Percentiles rank a stretch among this genome's conserved stretches.
Evolutionary conservation across 2,797 vertebrate genomes (phyloP).

Genomic region (Pagetopsis macropterus): DNA sequence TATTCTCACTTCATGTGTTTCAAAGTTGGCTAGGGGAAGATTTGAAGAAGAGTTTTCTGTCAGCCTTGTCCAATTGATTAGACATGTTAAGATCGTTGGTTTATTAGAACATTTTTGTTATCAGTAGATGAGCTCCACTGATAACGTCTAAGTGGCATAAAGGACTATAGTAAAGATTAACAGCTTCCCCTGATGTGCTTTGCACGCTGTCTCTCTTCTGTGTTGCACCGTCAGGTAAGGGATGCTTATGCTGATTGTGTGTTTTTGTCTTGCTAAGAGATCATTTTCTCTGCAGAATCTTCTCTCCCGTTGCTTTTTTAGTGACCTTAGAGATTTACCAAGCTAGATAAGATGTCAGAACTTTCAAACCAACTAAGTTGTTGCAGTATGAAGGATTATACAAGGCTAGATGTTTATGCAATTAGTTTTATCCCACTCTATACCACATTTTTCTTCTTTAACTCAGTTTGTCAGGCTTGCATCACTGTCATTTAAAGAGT

Average conservation of each 20-base stretch:
- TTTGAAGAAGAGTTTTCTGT: constrained; percentile 2
- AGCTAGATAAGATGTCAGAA: constrained; percentile 24
- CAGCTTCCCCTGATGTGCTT: constrained; percentile 10
- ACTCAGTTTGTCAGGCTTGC: not conserved
- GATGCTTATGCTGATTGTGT: constrained; percentile 34
- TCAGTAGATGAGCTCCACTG: constrained; percentile 10
- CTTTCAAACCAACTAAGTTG: constrained; percentile 10
- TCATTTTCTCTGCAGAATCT: constrained; percentile 39
- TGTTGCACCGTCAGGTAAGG: constrained; percentile 35
- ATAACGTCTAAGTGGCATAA: constrained; percentile 5
- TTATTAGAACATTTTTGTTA: constrained; percentile 5
- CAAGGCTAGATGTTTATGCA: not conserved
- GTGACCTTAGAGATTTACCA: constrained; percentile 4
- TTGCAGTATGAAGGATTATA: constrained; percentile 12
- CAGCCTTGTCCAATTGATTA: constrained; percentile 15
- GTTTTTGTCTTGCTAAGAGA: constrained; percentile 30
- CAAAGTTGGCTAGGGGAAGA: not conserved
- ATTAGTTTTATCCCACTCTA: not conserved
- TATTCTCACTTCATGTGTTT: constrained; percentile 11
- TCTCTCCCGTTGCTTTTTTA: constrained; percentile 7
- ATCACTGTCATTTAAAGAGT: not conserved
- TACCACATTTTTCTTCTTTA: not conserved
- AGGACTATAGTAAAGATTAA: constrained; percentile 9
- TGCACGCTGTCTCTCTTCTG: constrained; percentile 17
- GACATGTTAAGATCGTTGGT: not conserved